Conservation (phyloP, 2,888 invertebrate species). For the Brachylomia viminalis region DNA sequence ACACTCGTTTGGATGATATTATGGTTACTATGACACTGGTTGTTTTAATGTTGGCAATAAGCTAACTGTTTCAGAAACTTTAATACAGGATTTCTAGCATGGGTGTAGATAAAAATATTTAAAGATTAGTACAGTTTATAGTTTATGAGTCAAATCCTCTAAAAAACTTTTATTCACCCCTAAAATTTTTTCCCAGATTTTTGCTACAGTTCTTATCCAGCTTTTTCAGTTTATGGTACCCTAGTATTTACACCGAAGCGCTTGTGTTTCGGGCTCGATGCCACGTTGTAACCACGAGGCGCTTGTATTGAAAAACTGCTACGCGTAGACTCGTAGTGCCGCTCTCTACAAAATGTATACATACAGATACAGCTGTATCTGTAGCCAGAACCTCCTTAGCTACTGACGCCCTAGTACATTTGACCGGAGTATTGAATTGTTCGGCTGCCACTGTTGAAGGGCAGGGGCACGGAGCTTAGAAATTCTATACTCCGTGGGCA, state of each 20-base stretch:
- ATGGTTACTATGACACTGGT: too few species aligned
- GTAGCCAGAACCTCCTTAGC: too few species aligned
- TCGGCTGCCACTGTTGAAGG: not conserved
- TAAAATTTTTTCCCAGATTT: not conserved
- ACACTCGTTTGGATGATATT: too few species aligned
- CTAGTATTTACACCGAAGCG: conserved; percentile 12
- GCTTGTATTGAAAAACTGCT: not conserved
- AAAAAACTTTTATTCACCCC: too few species aligned
- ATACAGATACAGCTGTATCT: not conserved
- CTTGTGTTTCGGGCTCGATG: conserved; percentile 17
- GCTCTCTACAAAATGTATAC: too few species aligned
- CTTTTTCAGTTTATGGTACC: conserved; percentile 4
- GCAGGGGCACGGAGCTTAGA: too few species aligned
- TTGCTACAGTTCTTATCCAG: not conserved
- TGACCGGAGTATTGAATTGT: conserved; percentile 9
- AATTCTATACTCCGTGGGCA: too few species aligned
- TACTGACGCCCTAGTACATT: not conserved
- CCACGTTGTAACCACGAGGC: conserved; percentile 5
- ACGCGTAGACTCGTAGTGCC: not conserved
- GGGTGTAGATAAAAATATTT: too few species aligned
- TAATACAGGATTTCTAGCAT: too few species aligned
- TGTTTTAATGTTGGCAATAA: too few species aligned
- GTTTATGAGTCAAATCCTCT: not conserved
- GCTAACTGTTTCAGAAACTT: too few species aligned
- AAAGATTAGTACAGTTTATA: too few species aligned